Base-by-base conservation (phyloP, 1,140 invertebrate genomes). In the Drosophila sp. region DNA sequence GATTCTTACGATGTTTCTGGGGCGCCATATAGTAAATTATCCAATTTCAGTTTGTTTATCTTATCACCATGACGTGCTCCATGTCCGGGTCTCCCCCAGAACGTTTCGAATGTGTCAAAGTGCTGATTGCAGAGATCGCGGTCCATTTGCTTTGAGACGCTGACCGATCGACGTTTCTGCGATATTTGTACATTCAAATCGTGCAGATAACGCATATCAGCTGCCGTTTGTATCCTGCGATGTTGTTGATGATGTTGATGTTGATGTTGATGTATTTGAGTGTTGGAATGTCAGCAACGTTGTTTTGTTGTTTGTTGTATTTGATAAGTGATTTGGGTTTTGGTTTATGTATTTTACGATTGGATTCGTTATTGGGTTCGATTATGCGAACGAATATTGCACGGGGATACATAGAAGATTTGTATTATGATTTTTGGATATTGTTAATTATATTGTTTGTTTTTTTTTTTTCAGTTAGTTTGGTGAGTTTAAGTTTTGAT, bases 1-100 rank as follows among this genome's bases (percentile, higher is more conserved):
- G 36, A 40, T 36, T 45, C 13, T 76, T 79, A 84, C 64, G 59
- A 53, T 18, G 76, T 53, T 43, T 80, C 80, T 21, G 62, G 80
- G 18, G 46, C 65, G 25, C 90, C 90, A 34, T 91, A 91, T 38
- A 92, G 89, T 61, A 92, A 89, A 84, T 92, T 78, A 71, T 92
- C 78, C 81, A 92, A 86, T 71, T 92, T 92, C 46, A 91, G 59
- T 77, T 92, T 92, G 59, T 81, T 90, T 50, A 64, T 90, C 32
- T 80, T 76, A n/a, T 82, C 66, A 43, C 82, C 66, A 13, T 14
- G 7, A 7, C 94, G 94, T 1, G 94, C 94, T 7, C 94, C 94
- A 75, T 95, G 93, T 25, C 94, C 95, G 0, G 94, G 94, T 38
- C 94, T 92, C 25, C 95, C 95, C 95, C 94, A 95, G 56, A 95